Evolutionary conservation across 2,797 vertebrate genomes (phyloP).

Genomic region (Myoxocephalus aenaeus): DNA sequence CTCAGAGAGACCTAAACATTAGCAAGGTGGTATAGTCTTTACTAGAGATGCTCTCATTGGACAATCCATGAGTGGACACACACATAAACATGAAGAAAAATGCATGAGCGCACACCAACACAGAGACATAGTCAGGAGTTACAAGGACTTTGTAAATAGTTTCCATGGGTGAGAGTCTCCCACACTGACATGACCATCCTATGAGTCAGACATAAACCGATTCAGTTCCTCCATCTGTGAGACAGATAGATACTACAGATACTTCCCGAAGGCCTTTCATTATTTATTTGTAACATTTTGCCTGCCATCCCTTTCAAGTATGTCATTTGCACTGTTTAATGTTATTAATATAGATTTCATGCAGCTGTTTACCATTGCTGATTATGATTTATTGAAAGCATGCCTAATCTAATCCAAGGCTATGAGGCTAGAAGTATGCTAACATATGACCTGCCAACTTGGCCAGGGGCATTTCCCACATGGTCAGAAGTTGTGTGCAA

Average conservation of each 20-base stretch:
- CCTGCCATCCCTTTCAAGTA: constrained; percentile 53
- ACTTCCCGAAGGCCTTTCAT: constrained; percentile 53
- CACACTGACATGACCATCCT: constrained; percentile 59
- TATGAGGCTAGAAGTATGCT: constrained; percentile 33
- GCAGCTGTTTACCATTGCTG: constrained; percentile 49
- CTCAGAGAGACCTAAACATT: constrained; percentile 5
- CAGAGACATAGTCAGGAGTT: constrained; percentile 47
- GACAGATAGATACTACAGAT: constrained; percentile 67
- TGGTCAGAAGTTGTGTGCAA: constrained; percentile 41
- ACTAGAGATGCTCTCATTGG: constrained; percentile 21
- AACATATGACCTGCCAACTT: constrained; percentile 44
- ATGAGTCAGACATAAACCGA: constrained; percentile 73
- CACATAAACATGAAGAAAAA: constrained; percentile 21
- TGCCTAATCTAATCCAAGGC: constrained; percentile 38
- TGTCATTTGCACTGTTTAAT: constrained; percentile 34
- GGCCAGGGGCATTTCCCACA: constrained; percentile 56
- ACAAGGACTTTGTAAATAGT: constrained; percentile 74
- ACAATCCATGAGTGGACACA: constrained; percentile 6
- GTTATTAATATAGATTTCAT: constrained; percentile 53
- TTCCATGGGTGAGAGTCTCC: constrained; percentile 72
- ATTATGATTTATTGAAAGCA: constrained; percentile 51
- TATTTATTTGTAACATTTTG: constrained; percentile 64
- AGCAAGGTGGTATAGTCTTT: constrained; percentile 24
- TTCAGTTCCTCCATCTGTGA: constrained; percentile 70
- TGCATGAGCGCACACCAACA: constrained; percentile 17